Conservation (phyloP, 2,888 invertebrate species). For the Elgonia sp. region DNA sequence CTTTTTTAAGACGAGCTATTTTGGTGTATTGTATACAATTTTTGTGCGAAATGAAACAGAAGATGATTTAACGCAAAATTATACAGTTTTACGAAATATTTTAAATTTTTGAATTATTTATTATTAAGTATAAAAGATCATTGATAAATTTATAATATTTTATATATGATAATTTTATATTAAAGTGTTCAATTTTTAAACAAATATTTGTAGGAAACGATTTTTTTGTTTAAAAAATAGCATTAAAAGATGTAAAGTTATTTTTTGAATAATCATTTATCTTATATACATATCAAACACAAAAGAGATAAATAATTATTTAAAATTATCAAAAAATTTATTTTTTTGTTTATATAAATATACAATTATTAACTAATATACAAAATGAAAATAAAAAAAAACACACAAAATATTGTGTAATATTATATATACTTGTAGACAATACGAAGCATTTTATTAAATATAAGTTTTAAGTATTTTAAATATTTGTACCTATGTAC, state of each 20-base stretch:
- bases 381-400: background rate
- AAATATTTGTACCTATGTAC: conserved; percentile 33
- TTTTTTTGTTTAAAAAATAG: too few species aligned
- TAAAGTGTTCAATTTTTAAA: background rate
- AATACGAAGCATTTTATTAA: conserved; percentile 16
- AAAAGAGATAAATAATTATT: background rate
- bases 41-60: background rate
- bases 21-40: conserved; percentile 8
- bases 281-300: background rate
- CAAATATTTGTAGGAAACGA: background rate
- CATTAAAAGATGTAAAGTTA: too few species aligned
- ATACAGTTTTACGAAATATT: background rate
- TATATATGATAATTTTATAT: too few species aligned
- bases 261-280: too few species aligned
- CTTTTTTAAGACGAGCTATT: conserved; percentile 21
- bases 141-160: too few species aligned
- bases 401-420: background rate
- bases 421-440: conserved; percentile 1
- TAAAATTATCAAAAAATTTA: background rate
- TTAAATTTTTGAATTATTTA: background rate
- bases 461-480: conserved; percentile 18
- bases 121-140: too few species aligned
- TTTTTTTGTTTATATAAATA: background rate
- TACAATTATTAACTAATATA: background rate
- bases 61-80: background rate